Base-by-base conservation (phyloP, 2,797 vertebrate genomes). In the Glyptemys insculpta region DNA sequence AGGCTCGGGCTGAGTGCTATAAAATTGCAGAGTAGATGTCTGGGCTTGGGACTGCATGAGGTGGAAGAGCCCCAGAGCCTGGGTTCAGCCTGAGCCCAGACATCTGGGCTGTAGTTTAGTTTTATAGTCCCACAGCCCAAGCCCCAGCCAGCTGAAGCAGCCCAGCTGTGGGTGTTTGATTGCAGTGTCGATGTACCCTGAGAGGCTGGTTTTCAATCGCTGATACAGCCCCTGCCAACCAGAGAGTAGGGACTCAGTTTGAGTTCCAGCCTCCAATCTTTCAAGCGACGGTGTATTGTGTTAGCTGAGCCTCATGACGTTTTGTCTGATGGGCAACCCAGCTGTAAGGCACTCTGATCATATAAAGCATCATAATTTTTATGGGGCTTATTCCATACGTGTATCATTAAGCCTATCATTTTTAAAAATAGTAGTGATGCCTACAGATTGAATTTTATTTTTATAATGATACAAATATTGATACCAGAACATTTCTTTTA, bases 381-480 rank as follows among this genome's bases (percentile, higher is more conserved):
- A 85, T 93, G 89, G 65, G 82, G 81, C 90, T 95, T 95, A 85
- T 92, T 85, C 74, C 93, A 29, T 2, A 0, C n/a, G 90, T 88
- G 76, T 41, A 94, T 27, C 89, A 44, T 95, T 95, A 96, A 91
- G 59, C 86, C 59, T 91, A 95, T 90, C 78, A 83, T 6, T 49
- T 62, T 91, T 90, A 68, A 62, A 95, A 94, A 81, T 31, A 53
- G 8, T 68, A 44, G 31, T 0, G 3, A 79, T 68, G 92, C 85
- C 83, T 76, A 59, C 83, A 74, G 86, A 54, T 83, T 80, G 92
- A 88, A 88, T 94, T 93, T 93, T 92, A 49, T 65, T 89, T 68
- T 88, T 34, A 0, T 96, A 91, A 95, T 87, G 95, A 91, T 95
- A 88, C 93, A 87, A 94, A 92, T 96, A 97, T 94, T 94, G 93